phyloP scores from a whole-genome alignment of 2,797 vertebrate species.

The Nyctalus aviator region DNA sequence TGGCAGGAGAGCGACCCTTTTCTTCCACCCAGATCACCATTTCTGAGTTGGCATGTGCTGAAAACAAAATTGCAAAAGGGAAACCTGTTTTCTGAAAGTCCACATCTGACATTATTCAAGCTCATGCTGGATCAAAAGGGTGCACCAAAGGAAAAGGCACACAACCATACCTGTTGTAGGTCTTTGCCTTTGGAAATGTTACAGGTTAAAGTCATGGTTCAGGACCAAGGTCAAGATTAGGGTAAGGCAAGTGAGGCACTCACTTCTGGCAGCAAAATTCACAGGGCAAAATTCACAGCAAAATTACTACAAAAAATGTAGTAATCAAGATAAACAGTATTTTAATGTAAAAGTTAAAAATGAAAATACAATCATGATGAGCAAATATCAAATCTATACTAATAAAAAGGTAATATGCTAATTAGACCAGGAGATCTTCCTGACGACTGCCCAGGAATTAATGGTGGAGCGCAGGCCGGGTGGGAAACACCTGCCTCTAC shows the following conservation, averaged over 20 bases:
- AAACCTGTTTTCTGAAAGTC: slow-evolving; percentile 60
- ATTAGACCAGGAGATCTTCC: too few relatives aligned
- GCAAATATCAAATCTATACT: background rate
- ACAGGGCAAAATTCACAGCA: too few relatives aligned
- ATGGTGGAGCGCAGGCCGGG: too few relatives aligned
- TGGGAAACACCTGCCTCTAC: too few relatives aligned
- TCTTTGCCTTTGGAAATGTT: background rate
- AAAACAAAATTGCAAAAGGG: slow-evolving; percentile 47
- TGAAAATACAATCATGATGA: background rate
- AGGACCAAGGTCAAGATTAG: background rate
- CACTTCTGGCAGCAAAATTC: background rate
- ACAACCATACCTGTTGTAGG: background rate
- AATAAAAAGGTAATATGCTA: too few relatives aligned
- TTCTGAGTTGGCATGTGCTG: slow-evolving; percentile 11
- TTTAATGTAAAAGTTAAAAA: background rate
- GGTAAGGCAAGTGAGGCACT: background rate
- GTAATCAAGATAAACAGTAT: background rate
- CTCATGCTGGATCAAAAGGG: background rate
- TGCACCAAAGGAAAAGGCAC: background rate
- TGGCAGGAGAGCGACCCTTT: background rate
- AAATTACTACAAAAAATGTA: slow-evolving; percentile 14
- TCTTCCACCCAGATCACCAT: slow-evolving; percentile 31
- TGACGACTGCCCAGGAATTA: too few relatives aligned
- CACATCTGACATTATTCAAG: slow-evolving; percentile 57
- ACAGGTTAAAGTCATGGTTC: background rate